Evolutionary conservation across 1,140 invertebrate genomes (phyloP), one percentile per base, ranked within the genome.

Genomic region (Notospermus geniculatus): DNA sequence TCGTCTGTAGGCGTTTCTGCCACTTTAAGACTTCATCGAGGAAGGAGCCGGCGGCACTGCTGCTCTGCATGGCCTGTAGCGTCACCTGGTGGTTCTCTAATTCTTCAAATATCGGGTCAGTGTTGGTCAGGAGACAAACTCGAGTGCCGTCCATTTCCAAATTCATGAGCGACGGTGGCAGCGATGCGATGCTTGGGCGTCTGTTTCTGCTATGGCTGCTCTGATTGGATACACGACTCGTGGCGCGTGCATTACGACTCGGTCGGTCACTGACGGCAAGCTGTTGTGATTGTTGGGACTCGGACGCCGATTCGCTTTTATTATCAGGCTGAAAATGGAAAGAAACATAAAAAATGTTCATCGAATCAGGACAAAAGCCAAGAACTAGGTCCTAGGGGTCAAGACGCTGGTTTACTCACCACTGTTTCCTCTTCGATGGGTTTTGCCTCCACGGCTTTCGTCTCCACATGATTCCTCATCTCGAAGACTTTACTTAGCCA

Each of bases 401-500:
- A n/a, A n/a, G n/a, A n/a, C n/a, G n/a, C n/a, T 7, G 9, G 46
- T 50, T 7, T 7, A 50, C 46, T 50, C n/a, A 50, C 46, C 25
- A 19, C 46, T 29, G 13, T 19, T 7, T 62, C 30, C n/a, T 22
- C 62, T 5, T 29, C 32, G 29, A 19, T 19, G 15, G 22, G 17
- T 46, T n/a, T 50, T 4, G 46, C 23, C 19, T 57, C 36, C 45
- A 45, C 43, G 28, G n/a, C 5, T 32, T 60, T 64, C 39, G 50
- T 46, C 28, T 62, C 5, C n/a, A 68, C 66, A 54, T 80, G 75
- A 19, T 64, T 46, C 43, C 68, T 54, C 19, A 81, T 59, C 45
- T 76, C 70, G 68, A 82, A 81, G 28, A 79, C 62, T 63, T 80
- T 81, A 65, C 78, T 81, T 28, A 81, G 64, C 80, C 80, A 82